These are phyloP conservation scores for Amorpha juglandis DNA, from an alignment of 2,888 invertebrate species.

Conservation along the genomic window DNA sequence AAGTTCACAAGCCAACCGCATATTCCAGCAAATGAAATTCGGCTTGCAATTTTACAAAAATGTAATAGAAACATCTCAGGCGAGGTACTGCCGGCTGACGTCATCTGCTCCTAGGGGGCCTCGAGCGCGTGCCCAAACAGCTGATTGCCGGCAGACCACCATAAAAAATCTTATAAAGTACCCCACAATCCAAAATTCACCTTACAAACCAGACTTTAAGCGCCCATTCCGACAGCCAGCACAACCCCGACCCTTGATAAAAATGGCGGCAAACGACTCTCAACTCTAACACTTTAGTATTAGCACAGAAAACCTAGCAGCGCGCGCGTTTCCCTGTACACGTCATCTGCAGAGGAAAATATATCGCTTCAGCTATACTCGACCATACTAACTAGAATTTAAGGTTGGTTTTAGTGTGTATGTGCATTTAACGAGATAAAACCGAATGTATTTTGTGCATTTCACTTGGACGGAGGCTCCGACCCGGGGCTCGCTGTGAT, in stretches of 20 bases:
- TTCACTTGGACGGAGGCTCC: slow-evolving; percentile 66
- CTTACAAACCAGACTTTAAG: slow-evolving; percentile 40
- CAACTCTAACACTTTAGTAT: slow-evolving; percentile 48
- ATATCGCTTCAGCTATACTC: slow-evolving; percentile 37
- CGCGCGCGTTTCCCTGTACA: slow-evolving; percentile 50
- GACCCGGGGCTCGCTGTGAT: slow-evolving; percentile 17
- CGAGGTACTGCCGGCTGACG: slow-evolving; percentile 61
- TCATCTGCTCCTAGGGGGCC: slow-evolving; percentile 69
- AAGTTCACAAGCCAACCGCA: background rate
- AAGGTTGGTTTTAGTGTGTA: slow-evolving; percentile 46
- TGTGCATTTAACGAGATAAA: slow-evolving; percentile 68
- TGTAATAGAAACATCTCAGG: slow-evolving; percentile 65
- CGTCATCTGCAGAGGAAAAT: slow-evolving; percentile 65
- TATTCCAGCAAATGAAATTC: slow-evolving; percentile 40
- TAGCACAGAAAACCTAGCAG: slow-evolving; percentile 59
- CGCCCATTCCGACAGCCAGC: slow-evolving; percentile 45
- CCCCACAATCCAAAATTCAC: slow-evolving; percentile 42
- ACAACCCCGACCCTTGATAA: slow-evolving; percentile 61
- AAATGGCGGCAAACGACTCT: slow-evolving; percentile 54
- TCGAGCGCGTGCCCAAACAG: slow-evolving; percentile 79
- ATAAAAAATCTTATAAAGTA: slow-evolving; percentile 70
- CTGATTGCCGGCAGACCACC: slow-evolving; percentile 78
- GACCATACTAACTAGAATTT: slow-evolving; percentile 37
- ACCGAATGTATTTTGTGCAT: slow-evolving; percentile 81
- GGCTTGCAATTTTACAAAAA: slow-evolving; percentile 55